phyloP scores from a whole-genome alignment of 2,888 invertebrate species.

The Dioctria linearis region DNA sequence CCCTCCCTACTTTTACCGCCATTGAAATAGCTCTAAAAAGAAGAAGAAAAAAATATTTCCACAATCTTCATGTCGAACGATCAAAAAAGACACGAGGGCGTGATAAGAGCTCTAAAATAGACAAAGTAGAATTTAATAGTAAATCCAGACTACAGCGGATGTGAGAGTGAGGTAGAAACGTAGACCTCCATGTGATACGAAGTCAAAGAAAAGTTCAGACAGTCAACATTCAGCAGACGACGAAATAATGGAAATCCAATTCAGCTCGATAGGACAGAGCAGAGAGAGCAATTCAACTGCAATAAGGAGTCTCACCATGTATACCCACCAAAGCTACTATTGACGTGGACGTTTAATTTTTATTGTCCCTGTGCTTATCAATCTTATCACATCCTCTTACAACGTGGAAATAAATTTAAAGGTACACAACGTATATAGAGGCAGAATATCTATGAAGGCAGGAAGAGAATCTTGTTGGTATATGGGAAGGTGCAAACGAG shows the following conservation, averaged over 20 bases:
- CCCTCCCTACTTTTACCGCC: no score
- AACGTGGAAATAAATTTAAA: slow-evolving; percentile 32
- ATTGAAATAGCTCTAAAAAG: background rate
- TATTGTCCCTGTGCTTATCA: slow-evolving; percentile 13
- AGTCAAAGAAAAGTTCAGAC: no score
- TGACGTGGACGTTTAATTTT: slow-evolving; percentile 28
- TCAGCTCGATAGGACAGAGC: background rate
- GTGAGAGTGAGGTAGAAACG: no score
- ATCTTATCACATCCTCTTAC: slow-evolving; percentile 12
- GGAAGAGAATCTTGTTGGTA: background rate
- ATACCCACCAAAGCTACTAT: background rate
- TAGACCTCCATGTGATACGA: no score
- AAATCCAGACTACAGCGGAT: no score
- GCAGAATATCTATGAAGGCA: background rate
- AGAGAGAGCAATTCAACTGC: slow-evolving; percentile 25
- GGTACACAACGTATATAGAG: background rate
- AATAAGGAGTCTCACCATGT: slow-evolving; percentile 2
- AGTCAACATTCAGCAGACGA: no score
- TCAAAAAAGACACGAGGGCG: no score
- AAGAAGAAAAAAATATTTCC: background rate
- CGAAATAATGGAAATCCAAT: slow-evolving; percentile 38
- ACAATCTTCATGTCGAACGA: no score
- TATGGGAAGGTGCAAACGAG: background rate
- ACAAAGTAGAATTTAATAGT: no score
- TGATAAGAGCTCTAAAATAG: no score